phyloP scores from a whole-genome alignment of 1,140 invertebrate species.

The Leptinotarsa undecemlineata region DNA sequence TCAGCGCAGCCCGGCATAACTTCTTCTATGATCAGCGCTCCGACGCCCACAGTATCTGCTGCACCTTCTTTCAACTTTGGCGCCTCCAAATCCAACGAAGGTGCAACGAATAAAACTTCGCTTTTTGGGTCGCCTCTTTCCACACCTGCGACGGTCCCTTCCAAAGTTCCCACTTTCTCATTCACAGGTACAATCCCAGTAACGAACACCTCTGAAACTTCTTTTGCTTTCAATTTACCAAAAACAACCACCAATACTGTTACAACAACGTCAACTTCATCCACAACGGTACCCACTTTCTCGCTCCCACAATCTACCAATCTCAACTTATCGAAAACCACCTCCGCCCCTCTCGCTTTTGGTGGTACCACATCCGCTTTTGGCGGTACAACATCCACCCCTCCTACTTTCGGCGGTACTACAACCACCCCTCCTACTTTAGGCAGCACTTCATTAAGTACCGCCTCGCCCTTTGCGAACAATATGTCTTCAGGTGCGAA shows the following conservation, averaged over 20 bases:
- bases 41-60: background rate
- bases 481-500: background rate
- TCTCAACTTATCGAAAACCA: constrained; percentile 1
- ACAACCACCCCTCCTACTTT: background rate
- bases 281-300: background rate
- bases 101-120: background rate
- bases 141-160: background rate
- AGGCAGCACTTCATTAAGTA: background rate
- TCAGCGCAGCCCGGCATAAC: background rate
- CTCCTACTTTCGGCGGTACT: no score
- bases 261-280: background rate
- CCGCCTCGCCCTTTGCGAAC: constrained; percentile 16
- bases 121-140: constrained; percentile 17
- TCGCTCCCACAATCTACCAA: background rate
- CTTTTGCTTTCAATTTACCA: background rate
- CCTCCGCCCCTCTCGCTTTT: background rate
- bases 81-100: background rate
- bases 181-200: background rate
- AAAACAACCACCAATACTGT: background rate
- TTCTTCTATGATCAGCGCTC: background rate
- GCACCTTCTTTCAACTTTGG: constrained; percentile 13
- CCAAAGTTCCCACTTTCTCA: background rate
- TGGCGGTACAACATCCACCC: no score
- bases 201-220: background rate
- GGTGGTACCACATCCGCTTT: no score